Evolutionary conservation across 2,113 vertebrate genomes (phyloP).

Genomic region (Atractosteus spatula): DNA sequence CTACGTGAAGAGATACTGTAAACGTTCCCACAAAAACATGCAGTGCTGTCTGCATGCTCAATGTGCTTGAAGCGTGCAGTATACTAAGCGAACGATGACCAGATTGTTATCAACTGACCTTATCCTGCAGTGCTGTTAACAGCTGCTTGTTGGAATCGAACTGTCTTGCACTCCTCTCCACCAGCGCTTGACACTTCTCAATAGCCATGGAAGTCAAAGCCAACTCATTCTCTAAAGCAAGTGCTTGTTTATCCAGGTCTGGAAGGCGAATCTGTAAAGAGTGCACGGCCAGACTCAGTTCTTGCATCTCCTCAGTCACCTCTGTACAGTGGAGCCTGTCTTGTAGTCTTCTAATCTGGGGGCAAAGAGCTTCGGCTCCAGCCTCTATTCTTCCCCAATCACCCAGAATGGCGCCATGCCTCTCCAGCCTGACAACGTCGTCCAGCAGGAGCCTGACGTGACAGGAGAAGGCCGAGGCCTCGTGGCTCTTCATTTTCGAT

Average conservation of each 20-base stretch:
- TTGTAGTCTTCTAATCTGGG: not conserved
- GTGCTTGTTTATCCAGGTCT: not conserved
- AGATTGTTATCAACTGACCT: slow-evolving; percentile 8
- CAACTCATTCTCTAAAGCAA: not conserved
- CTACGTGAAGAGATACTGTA: too few relatives aligned
- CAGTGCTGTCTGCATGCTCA: not conserved
- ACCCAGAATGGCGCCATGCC: not conserved
- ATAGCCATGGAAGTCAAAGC: not conserved
- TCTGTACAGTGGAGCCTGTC: not conserved
- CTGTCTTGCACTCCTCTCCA: not conserved
- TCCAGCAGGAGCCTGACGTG: slow-evolving; percentile 3
- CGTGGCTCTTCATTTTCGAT: slow-evolving; percentile 6
- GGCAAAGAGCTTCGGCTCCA: not conserved
- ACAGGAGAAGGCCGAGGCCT: not conserved
- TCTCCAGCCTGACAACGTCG: not conserved
- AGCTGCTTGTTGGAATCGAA: not conserved
- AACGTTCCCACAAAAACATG: too few relatives aligned
- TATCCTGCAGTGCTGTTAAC: not conserved
- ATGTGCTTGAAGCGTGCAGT: too few relatives aligned
- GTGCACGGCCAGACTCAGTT: not conserved
- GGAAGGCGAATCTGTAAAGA: not conserved
- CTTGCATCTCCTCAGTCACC: not conserved
- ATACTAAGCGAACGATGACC: not conserved
- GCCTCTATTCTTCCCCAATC: not conserved
- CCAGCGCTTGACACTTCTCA: not conserved